A percentile compares a stretch with the other conserved stretches of the same genome.
These are phyloP conservation scores for Onychomys leucogaster DNA, from an alignment of 2,797 vertebrate genomes.

Conservation along the genomic window DNA sequence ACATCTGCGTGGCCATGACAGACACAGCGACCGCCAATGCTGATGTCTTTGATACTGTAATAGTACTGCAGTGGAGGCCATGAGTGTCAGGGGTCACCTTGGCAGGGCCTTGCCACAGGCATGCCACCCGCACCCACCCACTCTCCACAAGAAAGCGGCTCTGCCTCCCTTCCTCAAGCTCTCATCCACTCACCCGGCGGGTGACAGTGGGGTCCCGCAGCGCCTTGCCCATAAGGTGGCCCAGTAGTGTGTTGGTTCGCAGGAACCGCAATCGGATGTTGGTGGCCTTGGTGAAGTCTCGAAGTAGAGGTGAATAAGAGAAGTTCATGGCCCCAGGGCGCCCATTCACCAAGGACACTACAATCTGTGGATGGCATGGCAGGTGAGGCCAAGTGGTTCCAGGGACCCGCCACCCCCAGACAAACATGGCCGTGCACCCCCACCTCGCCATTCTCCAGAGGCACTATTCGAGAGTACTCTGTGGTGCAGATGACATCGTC, in stretches of 20 bases:
- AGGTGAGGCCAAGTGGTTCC: fast-evolving
- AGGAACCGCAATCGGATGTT: conserved; percentile 96
- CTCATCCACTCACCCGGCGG: conserved; percentile 91
- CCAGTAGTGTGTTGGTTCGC: conserved; percentile 96
- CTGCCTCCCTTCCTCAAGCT: fast-evolving
- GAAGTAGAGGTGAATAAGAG: conserved; percentile 95
- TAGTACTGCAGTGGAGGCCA: conserved; percentile 88
- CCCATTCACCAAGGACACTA: conserved; percentile 97
- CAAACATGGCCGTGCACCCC: fast-evolving
- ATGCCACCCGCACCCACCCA: fast-evolving
- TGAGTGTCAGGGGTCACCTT: fast-evolving
- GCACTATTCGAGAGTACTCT: conserved; percentile 96
- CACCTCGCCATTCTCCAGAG: conserved; percentile 98
- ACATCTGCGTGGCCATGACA: conserved; percentile 94
- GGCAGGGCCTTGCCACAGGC: neutral
- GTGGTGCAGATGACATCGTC: conserved; percentile 94
- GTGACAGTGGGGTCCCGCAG: conserved; percentile 97
- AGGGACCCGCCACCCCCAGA: fast-evolving
- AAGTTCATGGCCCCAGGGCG: conserved; percentile 98
- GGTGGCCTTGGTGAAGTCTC: conserved; percentile 98
- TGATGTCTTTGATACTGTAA: conserved; percentile 96
- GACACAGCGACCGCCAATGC: conserved; percentile 92
- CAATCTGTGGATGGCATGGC: conserved; percentile 87
- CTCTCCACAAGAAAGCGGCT: fast-evolving
- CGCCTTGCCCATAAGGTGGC: conserved; percentile 98